These are phyloP conservation scores for Metacarcinus magister DNA, from an alignment of 2,888 invertebrate species.

Conservation along the genomic window DNA sequence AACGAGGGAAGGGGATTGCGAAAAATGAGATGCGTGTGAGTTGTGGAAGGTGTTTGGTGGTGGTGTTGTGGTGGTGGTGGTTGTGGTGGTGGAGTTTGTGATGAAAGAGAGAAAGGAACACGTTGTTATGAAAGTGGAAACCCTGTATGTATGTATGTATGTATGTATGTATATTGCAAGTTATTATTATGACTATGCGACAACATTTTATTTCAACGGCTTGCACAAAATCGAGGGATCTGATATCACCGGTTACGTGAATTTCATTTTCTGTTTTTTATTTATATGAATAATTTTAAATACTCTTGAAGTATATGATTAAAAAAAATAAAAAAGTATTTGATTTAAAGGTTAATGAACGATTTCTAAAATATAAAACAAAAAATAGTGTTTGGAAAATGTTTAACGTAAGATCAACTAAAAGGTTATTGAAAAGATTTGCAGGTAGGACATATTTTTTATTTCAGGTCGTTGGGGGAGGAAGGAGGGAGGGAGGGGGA, in stretches of 20 bases:
- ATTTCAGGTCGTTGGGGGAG: neutral
- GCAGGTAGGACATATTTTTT: neutral
- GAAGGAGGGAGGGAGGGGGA: too few species aligned
- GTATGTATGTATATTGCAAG: neutral
- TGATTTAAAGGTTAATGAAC: neutral
- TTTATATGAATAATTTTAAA: neutral
- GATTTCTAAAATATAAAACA: neutral
- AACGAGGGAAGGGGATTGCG: neutral
- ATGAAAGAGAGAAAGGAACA: neutral
- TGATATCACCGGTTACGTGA: neutral
- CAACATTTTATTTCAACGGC: neutral
- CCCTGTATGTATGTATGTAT: neutral
- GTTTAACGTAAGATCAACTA: neutral
- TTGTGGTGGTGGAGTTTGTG: neutral
- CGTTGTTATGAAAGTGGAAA: neutral
- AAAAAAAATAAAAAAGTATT: neutral
- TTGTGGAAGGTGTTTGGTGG: neutral
- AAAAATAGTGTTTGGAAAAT: neutral
- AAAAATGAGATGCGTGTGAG: conserved; percentile 22
- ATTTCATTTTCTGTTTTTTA: neutral
- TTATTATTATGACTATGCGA: neutral
- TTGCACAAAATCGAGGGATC: neutral
- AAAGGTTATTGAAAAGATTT: neutral
- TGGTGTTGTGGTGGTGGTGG: neutral
- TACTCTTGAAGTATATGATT: neutral